Evolutionary conservation across 23 tunicate genomes (phyloP), one percentile per base, ranked within the genome.

Genomic region (Diplosoma virens): DNA sequence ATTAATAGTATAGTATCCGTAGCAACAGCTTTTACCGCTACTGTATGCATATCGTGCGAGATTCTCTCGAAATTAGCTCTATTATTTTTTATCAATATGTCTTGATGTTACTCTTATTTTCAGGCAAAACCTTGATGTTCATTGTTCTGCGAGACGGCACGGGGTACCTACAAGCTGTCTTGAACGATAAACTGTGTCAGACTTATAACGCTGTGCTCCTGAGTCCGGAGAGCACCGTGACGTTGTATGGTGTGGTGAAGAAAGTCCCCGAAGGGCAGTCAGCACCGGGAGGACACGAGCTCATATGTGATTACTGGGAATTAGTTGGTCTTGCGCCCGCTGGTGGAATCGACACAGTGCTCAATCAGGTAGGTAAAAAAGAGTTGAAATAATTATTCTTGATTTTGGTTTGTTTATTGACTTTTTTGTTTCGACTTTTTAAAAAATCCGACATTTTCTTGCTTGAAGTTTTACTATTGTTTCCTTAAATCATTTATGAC

Each of bases 231-330:
- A 77, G 87, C 69, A 86, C 93, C 2, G 91, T 91, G 16, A 76
- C 82, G 1, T 37, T 89, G 33, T 89, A 89, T 65, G 96, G 96
- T 7, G 56, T 61, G 27, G 24, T 89, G 11, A 80, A 71, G 16
- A 34, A 60, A n/a, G 89, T 89, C 0, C 96, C 96, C 0, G 89
- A 89, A 33, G 96, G 96, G 24, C 80, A 89, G 64, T 50, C 84
- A 37, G 97, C 97, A 36, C 90, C 90, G 46, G 99, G 99, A 0
- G 95, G 95, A 23, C 99, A 95, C 71, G 99, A 95, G 73, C 78
- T 95, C 2, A 68, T 79, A 9, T 91, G 95, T 59, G 99, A 95
- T 78, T 95, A 75, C 45, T 95, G 99, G 99, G 86, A 89, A 50
- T 45, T 95, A 25, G 64, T 95, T 11, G 93, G 84, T 5, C 45